phyloP scores from a whole-genome alignment of 2,113 vertebrate species.

The Leptodactylus fuscus region DNA sequence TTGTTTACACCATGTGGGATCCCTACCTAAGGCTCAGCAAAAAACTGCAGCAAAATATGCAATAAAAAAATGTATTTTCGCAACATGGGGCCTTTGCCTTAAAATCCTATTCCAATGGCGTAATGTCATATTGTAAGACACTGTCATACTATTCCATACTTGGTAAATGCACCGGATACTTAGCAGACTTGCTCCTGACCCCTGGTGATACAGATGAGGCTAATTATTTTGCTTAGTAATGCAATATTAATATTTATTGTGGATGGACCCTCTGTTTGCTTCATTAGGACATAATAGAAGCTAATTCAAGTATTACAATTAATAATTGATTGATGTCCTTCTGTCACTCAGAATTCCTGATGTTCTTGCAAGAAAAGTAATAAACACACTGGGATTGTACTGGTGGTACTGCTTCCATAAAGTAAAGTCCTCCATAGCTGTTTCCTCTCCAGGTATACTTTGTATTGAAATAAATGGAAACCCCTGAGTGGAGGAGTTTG shows the following conservation, averaged over 20 bases:
- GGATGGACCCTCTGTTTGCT: not conserved
- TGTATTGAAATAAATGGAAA: not conserved
- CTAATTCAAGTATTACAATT: constrained; percentile 14
- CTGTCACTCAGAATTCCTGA: constrained; percentile 1
- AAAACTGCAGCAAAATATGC: no score
- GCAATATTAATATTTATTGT: constrained; percentile 51
- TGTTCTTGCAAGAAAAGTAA: no score
- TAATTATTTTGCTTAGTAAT: constrained; percentile 28
- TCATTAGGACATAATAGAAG: constrained; percentile 31
- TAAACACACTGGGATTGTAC: no score
- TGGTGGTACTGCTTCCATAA: no score
- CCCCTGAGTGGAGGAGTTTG: not conserved
- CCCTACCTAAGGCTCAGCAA: no score
- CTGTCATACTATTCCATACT: not conserved
- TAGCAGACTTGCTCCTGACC: not conserved
- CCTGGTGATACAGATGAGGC: not conserved
- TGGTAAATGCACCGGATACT: not conserved
- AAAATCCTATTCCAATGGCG: not conserved
- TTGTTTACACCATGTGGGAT: no score
- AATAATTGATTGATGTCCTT: constrained; percentile 27
- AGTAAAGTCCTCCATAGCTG: no score
- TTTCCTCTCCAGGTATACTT: not conserved
- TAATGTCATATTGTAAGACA: not conserved
- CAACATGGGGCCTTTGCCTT: no score
- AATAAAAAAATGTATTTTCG: no score